Evolutionary conservation across 2,888 invertebrate species (phyloP).

Genomic region (Drosophila formosana): DNA sequence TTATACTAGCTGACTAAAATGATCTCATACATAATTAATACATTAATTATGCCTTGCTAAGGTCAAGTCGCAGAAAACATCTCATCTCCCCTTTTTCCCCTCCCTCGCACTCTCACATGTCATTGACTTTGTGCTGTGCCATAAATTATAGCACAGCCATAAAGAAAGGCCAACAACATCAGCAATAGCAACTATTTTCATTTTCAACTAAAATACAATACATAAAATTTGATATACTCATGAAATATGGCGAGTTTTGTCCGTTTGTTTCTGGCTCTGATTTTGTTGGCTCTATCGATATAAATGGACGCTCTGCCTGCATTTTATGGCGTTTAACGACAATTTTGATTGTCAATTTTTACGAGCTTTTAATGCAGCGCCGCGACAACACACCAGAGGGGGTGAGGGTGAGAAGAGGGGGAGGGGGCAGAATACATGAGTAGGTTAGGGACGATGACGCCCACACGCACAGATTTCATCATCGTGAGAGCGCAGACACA

Average conservation of each 20-base stretch:
- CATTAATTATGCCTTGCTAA: slow-evolving; percentile 40
- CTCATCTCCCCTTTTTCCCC: slow-evolving; percentile 34
- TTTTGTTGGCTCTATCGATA: slow-evolving; percentile 29
- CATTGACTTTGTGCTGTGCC: slow-evolving; percentile 63
- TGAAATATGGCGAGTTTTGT: slow-evolving; percentile 46
- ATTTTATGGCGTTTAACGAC: slow-evolving; percentile 64
- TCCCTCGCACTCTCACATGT: slow-evolving; percentile 45
- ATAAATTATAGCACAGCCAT: slow-evolving; percentile 64
- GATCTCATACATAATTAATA: no score
- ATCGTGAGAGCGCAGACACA: slow-evolving; percentile 23
- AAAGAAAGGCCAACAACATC: slow-evolving; percentile 45
- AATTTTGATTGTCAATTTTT: slow-evolving; percentile 59
- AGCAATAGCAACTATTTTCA: slow-evolving; percentile 52
- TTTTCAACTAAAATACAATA: slow-evolving; percentile 40
- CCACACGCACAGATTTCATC: slow-evolving; percentile 61
- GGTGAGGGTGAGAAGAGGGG: not conserved
- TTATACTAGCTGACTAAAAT: no score
- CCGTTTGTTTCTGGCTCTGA: slow-evolving; percentile 46
- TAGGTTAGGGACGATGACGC: slow-evolving; percentile 45
- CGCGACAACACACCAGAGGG: slow-evolving; percentile 2
- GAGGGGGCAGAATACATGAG: slow-evolving; percentile 10
- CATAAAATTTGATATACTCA: slow-evolving; percentile 54
- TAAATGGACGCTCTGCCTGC: slow-evolving; percentile 16
- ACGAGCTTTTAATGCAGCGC: slow-evolving; percentile 55
- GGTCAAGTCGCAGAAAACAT: slow-evolving; percentile 47